A percentile compares a stretch with the other conserved stretches of the same genome.
These are phyloP conservation scores for Typhlichthys subterraneus DNA, from an alignment of 2,797 vertebrate species.

Conservation along the genomic window DNA sequence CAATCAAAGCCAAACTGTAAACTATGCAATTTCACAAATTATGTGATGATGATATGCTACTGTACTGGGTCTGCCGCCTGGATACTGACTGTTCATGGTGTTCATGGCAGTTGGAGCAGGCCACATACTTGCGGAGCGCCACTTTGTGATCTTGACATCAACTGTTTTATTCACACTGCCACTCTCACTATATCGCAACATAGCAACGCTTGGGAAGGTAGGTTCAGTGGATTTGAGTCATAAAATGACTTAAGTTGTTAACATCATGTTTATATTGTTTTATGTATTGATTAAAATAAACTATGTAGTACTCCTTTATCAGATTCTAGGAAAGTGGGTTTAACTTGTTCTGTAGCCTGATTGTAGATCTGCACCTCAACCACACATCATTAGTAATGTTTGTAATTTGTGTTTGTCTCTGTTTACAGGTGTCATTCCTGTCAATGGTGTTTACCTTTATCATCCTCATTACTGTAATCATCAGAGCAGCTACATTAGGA, in stretches of 20 bases:
- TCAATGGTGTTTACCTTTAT: not conserved
- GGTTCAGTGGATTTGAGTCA: slow-evolving; percentile 12
- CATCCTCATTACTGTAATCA: slow-evolving; percentile 68
- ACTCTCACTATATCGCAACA: slow-evolving; percentile 87
- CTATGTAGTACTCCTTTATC: slow-evolving; percentile 15
- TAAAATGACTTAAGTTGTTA: no score
- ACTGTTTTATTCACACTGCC: slow-evolving; percentile 87
- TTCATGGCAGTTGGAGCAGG: slow-evolving; percentile 83
- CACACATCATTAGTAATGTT: no score
- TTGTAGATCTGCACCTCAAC: no score
- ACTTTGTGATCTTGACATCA: slow-evolving; percentile 85
- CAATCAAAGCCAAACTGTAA: not conserved
- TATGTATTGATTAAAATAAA: no score
- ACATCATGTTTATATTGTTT: no score
- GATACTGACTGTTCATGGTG: slow-evolving; percentile 12
- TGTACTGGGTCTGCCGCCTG: not conserved
- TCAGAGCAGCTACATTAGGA: slow-evolving; percentile 83
- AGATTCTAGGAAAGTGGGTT: no score
- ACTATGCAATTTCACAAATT: not conserved
- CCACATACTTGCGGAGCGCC: slow-evolving; percentile 82
- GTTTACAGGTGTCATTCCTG: no score
- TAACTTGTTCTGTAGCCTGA: no score
- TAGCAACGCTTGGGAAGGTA: slow-evolving; percentile 93
- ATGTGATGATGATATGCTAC: not conserved
- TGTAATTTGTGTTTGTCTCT: not conserved